Percentiles rank a stretch among this genome's conserved stretches.
Evolutionary conservation across 2,113 vertebrate genomes (phyloP).

Genomic region (Heterochromis multidens): DNA sequence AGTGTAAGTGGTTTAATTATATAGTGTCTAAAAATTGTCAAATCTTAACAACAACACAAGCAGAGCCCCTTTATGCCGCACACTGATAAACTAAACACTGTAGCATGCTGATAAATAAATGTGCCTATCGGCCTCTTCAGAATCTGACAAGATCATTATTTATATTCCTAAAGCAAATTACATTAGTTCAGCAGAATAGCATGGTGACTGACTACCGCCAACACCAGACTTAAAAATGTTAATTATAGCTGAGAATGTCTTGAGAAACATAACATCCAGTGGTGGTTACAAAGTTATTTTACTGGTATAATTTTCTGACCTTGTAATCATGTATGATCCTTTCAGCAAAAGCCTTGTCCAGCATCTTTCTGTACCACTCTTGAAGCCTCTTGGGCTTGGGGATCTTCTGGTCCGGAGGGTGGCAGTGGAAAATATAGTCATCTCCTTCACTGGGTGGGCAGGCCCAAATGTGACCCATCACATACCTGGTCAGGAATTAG

Average conservation of each 20-base stretch:
- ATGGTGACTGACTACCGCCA: neutral
- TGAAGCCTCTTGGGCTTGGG: slow-evolving; percentile 97
- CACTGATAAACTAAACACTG: neutral
- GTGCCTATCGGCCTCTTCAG: neutral
- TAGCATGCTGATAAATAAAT: neutral
- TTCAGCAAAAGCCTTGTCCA: slow-evolving; percentile 97
- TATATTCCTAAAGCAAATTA: neutral
- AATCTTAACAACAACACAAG: neutral
- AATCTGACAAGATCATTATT: neutral
- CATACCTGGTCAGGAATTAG: slow-evolving; percentile 78
- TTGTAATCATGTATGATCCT: slow-evolving; percentile 97
- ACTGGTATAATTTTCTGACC: slow-evolving; percentile 61
- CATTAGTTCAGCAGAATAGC: neutral
- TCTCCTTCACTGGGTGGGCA: slow-evolving; percentile 98
- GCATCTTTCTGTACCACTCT: slow-evolving; percentile 99
- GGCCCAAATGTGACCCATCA: slow-evolving; percentile 97
- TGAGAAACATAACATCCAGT: neutral
- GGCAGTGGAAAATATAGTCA: slow-evolving; percentile 99
- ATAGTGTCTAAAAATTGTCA: neutral
- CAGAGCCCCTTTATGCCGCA: neutral
- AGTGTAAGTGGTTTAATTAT: neutral
- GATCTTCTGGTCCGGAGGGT: slow-evolving; percentile 96
- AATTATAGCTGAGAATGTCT: neutral
- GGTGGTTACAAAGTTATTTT: neutral
- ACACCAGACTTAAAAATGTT: neutral